Conservation (phyloP, 1,140 invertebrate species). For the Patella vulgata region DNA sequence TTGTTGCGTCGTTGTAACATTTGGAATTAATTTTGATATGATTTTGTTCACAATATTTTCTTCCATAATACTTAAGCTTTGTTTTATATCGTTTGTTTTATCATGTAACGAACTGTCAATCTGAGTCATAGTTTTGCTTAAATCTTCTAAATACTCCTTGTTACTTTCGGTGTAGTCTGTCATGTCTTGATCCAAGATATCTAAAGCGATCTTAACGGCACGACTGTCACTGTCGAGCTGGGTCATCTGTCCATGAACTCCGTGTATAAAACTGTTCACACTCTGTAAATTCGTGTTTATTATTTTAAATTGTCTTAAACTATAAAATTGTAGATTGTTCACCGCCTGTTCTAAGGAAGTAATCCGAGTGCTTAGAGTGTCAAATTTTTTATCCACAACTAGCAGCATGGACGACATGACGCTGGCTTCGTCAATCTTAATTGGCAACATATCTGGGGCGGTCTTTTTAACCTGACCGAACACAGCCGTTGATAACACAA, state of each 20-base stretch:
- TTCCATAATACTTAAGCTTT: too few species aligned
- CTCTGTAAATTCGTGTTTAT: conserved; percentile 27
- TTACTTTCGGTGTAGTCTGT: too few species aligned
- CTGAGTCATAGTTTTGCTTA: too few species aligned
- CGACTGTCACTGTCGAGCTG: conserved; percentile 9
- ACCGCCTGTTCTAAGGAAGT: conserved; percentile 33
- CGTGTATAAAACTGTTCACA: conserved; percentile 9
- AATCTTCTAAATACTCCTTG: too few species aligned
- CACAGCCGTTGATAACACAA: too few species aligned
- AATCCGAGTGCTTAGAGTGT: conserved; percentile 42
- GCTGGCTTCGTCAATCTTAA: conserved; percentile 19
- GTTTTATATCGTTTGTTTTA: too few species aligned
- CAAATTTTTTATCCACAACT: conserved; percentile 45
- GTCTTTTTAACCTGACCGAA: too few species aligned
- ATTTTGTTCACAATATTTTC: background rate
- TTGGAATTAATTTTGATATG: background rate
- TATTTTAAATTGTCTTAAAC: conserved; percentile 37
- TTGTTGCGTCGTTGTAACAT: background rate
- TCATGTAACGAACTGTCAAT: too few species aligned
- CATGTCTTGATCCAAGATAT: background rate
- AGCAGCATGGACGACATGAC: conserved; percentile 38
- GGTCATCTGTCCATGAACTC: conserved; percentile 9
- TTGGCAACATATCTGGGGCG: too few species aligned
- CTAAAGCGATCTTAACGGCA: conserved; percentile 8
- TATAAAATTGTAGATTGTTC: conserved; percentile 44